Percentiles rank a stretch among this genome's conserved stretches.
These are phyloP conservation scores for Melikaiella ostensackeni DNA, from an alignment of 2,888 invertebrate genomes.

Conservation along the genomic window DNA sequence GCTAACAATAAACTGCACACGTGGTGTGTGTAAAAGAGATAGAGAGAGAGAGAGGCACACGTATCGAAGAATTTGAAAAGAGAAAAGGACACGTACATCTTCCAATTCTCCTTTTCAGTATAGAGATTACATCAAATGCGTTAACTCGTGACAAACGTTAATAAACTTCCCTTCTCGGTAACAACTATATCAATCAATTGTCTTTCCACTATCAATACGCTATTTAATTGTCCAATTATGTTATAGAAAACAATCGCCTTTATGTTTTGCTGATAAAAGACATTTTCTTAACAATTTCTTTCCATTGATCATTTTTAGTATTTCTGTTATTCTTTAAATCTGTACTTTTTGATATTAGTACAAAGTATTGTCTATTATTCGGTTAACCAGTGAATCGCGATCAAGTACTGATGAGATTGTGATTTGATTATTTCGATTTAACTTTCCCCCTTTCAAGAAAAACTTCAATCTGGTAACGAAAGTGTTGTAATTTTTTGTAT, in stretches of 20 bases:
- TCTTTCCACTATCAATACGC: neutral
- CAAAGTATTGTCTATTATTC: conserved; percentile 39
- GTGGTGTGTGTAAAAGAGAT: too few relatives aligned
- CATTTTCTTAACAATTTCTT: neutral
- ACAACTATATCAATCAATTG: neutral
- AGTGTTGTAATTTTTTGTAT: neutral
- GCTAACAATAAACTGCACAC: conserved; percentile 36
- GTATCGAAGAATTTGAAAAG: conserved; percentile 24
- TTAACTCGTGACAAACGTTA: neutral
- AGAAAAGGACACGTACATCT: neutral
- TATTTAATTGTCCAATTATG: conserved; percentile 17
- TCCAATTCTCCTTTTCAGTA: conserved; percentile 24
- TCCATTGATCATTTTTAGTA: neutral
- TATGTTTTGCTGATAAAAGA: conserved; percentile 1
- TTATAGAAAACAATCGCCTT: conserved; percentile 14
- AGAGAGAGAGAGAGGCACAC: conserved; percentile 26
- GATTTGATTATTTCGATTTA: conserved; percentile 15
- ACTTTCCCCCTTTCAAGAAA: conserved; percentile 19
- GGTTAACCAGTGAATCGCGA: conserved; percentile 38
- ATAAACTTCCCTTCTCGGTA: neutral
- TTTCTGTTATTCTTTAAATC: conserved; percentile 2
- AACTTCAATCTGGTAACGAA: neutral
- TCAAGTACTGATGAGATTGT: conserved; percentile 35
- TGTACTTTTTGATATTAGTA: neutral
- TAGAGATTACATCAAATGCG: conserved; percentile 10